Percentiles rank a stretch among this genome's conserved stretches.
Conservation (phyloP, 37 sponge, comb jelly and placozoan species). For the Axinella damicornis region DNA sequence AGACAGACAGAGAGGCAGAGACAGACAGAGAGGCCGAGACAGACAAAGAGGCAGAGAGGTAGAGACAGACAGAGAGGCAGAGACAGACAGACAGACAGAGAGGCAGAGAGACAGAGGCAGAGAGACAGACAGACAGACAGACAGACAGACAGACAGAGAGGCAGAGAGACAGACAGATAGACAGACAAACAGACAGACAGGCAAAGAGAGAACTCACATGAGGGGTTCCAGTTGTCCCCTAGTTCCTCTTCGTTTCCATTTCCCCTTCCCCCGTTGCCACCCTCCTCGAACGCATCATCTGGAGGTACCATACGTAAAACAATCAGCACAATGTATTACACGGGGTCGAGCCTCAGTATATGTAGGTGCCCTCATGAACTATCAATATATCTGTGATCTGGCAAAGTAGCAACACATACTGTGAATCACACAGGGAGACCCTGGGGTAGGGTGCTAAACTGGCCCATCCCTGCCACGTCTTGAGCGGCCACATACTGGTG, state of each 20-base stretch:
- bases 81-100: not conserved
- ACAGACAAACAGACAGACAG: not conserved
- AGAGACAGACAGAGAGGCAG: no score
- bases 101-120: not conserved
- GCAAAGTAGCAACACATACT: no score
- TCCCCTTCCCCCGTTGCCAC: not conserved
- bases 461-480: no score
- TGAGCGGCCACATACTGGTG: no score
- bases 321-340: no score
- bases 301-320: no score
- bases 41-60: not conserved
- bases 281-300: no score
- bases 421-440: no score
- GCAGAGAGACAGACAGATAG: not conserved
- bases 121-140: slow-evolving; percentile 17
- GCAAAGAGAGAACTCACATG: slow-evolving; percentile 18
- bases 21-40: not conserved
- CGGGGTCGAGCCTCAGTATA: no score
- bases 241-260: slow-evolving; percentile 4
- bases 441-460: no score
- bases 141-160: not conserved
- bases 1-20: not conserved
- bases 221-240: slow-evolving; percentile 36
- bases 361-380: no score
- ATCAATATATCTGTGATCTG: no score